Evolutionary conservation across 2,797 vertebrate species (phyloP), one percentile per base, ranked within the genome.

Genomic region (Amblyopsis hoosieri): DNA sequence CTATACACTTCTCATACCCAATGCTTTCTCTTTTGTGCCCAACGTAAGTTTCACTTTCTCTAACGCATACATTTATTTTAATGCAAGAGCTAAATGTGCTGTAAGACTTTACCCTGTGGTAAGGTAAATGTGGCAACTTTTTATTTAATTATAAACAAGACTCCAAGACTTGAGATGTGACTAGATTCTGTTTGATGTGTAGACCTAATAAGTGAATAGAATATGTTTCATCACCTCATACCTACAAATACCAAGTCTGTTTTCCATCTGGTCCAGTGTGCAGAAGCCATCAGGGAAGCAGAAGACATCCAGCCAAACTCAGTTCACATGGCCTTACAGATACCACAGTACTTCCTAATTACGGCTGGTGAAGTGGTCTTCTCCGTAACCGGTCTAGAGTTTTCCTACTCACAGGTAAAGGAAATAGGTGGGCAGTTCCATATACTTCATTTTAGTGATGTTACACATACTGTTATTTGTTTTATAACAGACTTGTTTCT

Each of bases 291-390:
- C 47, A 50, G 0, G 1, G 57, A 14, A 0, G 62, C 78, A 55
- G 90, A 92, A 81, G 92, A 98, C 76, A 95, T 99, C 54, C 0
- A 91, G 46, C 89, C 96, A 71, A 99, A 95, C 80, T 76, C 94
- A 0, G 72, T 95, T 6, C 93, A 91, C 79, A 96, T 99, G 92
- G 95, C 94, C n/a, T 93, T 96, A 71, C 98, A 99, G 86, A 94
- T 99, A 69, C 98, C 97, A 0, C 98, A 99, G 88, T 99, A 99
- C 81, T 96, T 99, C 85, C 90, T 99, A 57, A 89, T 99, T 1
- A 97, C 97, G 0, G 89, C 85, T 42, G 98, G 91, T 15, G 98
- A 99, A 83, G 95, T 99, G 58, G 91, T 98, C 72, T 99, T 96
- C 86, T 99, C 97, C 2, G 90, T 99, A 64, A 99, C 97, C 0